Conservation (phyloP, 1,140 invertebrate species). For the Bombus ignitus region DNA sequence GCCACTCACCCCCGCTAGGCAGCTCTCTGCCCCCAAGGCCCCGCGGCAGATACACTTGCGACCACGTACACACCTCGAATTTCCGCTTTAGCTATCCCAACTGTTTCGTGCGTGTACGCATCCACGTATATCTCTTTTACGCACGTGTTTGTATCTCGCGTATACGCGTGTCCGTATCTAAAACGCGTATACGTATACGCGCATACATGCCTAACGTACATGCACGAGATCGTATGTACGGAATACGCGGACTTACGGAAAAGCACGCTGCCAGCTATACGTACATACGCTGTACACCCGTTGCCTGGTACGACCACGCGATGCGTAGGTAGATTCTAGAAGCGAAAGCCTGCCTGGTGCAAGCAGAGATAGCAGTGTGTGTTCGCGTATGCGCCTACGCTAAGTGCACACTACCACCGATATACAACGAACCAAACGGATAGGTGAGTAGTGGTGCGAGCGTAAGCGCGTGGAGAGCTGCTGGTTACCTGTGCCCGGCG, state of each 20-base stretch:
- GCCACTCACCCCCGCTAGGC: conserved; percentile 21
- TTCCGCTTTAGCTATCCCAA: conserved; percentile 75
- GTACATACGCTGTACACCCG: background rate
- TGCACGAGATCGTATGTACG: background rate
- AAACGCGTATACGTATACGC: background rate
- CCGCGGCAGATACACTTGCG: conserved; percentile 75
- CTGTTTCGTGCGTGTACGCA: conserved; percentile 61
- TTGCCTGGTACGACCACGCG: background rate
- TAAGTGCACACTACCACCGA: background rate
- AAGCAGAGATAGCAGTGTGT: background rate
- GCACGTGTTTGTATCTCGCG: background rate
- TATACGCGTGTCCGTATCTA: background rate
- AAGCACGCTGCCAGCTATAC: background rate
- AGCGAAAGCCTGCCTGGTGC: background rate
- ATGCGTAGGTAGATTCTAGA: background rate
- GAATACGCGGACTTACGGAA: background rate
- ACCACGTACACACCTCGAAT: conserved; percentile 78
- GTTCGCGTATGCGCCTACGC: no score
- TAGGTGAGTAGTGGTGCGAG: background rate
- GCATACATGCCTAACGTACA: background rate
- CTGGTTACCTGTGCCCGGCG: conserved; percentile 34
- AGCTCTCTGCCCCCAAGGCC: conserved; percentile 61
- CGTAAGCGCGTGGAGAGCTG: conserved; percentile 1
- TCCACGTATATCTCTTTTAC: conserved; percentile 12
- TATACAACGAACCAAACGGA: background rate